Conservation (phyloP, 2,888 invertebrate species). For the Anthoptus insignis region DNA sequence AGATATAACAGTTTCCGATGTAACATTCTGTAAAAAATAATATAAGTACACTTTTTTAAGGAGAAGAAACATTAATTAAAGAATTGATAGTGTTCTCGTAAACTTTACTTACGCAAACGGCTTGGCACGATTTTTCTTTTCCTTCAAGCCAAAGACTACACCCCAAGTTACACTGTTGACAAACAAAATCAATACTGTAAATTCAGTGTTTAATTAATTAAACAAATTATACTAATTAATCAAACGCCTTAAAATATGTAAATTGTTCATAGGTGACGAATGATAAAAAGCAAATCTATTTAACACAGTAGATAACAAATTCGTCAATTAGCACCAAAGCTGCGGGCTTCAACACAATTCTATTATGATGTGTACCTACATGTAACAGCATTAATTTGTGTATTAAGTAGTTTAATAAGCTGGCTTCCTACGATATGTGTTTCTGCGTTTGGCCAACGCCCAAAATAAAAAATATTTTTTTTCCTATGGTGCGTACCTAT, state of each 20-base stretch:
- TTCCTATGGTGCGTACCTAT: no score
- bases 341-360: slow-evolving; percentile 73
- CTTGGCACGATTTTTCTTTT: slow-evolving; percentile 91
- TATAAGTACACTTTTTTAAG: background rate
- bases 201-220: background rate
- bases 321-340: slow-evolving; percentile 66
- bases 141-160: slow-evolving; percentile 93
- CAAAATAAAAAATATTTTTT: no score
- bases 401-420: no score
- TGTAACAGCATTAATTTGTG: no score
- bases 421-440: no score
- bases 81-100: no score
- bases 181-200: no score
- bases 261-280: slow-evolving; percentile 23
- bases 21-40: slow-evolving; percentile 88
- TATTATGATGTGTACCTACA: slow-evolving; percentile 52
- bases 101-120: slow-evolving; percentile 95
- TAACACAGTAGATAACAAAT: slow-evolving; percentile 25
- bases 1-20: slow-evolving; percentile 89
- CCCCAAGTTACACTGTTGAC: slow-evolving; percentile 92
- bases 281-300: slow-evolving; percentile 33
- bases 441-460: no score
- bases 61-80: background rate
- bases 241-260: slow-evolving; percentile 13
- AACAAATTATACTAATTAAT: slow-evolving; percentile 7